These are phyloP conservation scores for Stenichneumon culpator DNA, from an alignment of 2,888 invertebrate genomes.

Conservation along the genomic window DNA sequence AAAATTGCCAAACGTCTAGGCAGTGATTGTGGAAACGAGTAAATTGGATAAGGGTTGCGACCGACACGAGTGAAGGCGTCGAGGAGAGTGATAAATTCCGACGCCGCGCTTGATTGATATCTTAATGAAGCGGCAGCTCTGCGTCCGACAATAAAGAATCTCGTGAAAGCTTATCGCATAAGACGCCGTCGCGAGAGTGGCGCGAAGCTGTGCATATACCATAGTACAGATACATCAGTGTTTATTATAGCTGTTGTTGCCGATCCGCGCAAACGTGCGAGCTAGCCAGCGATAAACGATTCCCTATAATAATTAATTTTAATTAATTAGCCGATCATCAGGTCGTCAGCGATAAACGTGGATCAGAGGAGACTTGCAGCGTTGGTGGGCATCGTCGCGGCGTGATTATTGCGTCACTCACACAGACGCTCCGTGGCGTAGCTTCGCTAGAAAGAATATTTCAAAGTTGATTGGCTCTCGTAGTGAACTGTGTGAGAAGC, in stretches of 20 bases:
- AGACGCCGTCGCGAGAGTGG: slow-evolving; percentile 11
- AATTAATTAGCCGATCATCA: slow-evolving; percentile 77
- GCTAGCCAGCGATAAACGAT: slow-evolving; percentile 65
- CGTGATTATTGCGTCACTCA: slow-evolving; percentile 69
- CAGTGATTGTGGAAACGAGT: background rate
- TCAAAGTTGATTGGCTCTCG: slow-evolving; percentile 22
- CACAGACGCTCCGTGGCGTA: slow-evolving; percentile 24
- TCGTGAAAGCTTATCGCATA: slow-evolving; percentile 53
- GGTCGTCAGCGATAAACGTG: slow-evolving; percentile 69
- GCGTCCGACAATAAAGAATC: slow-evolving; percentile 42
- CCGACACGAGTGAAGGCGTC: slow-evolving; percentile 15
- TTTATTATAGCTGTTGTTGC: slow-evolving; percentile 35
- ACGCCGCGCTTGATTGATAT: slow-evolving; percentile 47
- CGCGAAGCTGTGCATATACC: slow-evolving; percentile 4
- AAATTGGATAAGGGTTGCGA: background rate
- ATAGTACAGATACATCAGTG: slow-evolving; percentile 7
- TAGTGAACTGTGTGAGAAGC: background rate
- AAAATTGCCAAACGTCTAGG: background rate
- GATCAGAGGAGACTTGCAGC: slow-evolving; percentile 55
- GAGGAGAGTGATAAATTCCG: slow-evolving; percentile 8
- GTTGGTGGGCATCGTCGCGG: slow-evolving; percentile 69
- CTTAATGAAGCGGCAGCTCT: slow-evolving; percentile 30
- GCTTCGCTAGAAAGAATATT: slow-evolving; percentile 15
- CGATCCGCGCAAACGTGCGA: slow-evolving; percentile 52
- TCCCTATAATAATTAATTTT: slow-evolving; percentile 74